Evolutionary conservation across 2,113 vertebrate genomes (phyloP).

Genomic region (Lontra canadensis): DNA sequence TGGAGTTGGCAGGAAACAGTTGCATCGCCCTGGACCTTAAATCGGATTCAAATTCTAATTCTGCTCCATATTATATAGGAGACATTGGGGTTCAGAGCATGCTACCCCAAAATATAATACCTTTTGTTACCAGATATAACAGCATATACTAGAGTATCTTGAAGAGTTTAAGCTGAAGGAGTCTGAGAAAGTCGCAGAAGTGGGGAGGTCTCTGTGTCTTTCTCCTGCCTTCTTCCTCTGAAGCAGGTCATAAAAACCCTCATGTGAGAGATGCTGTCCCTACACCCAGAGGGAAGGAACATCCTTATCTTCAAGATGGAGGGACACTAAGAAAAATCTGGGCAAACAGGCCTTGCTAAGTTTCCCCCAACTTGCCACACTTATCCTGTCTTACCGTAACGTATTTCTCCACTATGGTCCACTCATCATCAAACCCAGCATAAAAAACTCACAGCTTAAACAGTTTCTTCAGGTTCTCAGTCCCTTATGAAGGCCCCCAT

Average conservation of each 20-base stretch:
- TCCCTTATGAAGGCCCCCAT: too few species aligned
- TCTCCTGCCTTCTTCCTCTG: neutral
- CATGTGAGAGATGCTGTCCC: neutral
- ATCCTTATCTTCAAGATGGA: neutral
- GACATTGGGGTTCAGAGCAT: neutral
- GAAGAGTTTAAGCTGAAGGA: neutral
- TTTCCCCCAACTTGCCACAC: neutral
- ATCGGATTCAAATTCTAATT: neutral
- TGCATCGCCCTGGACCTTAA: neutral
- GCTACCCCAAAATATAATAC: too few species aligned
- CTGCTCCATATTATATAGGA: neutral
- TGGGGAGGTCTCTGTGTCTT: neutral
- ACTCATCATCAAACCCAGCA: neutral
- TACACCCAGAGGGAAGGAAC: neutral
- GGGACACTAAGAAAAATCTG: neutral
- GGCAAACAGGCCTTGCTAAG: neutral
- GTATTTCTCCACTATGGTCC: neutral
- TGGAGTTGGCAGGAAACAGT: neutral
- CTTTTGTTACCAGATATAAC: neutral
- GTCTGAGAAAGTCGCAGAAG: neutral
- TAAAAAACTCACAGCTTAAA: neutral
- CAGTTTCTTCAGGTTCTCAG: neutral
- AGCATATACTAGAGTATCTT: neutral
- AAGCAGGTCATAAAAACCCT: neutral
- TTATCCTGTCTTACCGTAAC: neutral